Percentiles rank a stretch among this genome's conserved stretches.
Evolutionary conservation across 2,113 vertebrate genomes (phyloP).

Genomic region (Accipiter virgatus): DNA sequence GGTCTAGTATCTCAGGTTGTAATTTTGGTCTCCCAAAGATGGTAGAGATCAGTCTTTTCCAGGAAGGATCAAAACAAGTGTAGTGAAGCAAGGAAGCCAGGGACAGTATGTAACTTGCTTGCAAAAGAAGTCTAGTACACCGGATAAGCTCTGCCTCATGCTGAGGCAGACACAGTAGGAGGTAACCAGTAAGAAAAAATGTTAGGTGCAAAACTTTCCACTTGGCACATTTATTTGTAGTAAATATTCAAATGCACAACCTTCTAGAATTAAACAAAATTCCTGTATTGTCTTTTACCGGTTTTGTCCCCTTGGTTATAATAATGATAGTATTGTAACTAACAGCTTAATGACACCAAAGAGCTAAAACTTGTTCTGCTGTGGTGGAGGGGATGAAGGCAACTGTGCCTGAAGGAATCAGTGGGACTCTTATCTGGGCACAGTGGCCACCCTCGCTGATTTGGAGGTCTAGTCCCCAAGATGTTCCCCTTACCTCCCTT

Average conservation of each 20-base stretch:
- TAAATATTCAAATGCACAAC: background rate
- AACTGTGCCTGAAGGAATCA: background rate
- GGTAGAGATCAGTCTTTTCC: background rate
- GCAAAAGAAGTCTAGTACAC: background rate
- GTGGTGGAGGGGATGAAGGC: background rate
- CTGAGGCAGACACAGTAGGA: background rate
- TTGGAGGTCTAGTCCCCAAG: background rate
- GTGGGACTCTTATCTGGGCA: background rate
- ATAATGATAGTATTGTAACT: background rate
- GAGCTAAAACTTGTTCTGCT: background rate
- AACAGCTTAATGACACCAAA: background rate
- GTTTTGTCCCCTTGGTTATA: background rate
- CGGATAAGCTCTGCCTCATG: background rate
- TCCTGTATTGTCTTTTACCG: background rate
- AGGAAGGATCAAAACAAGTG: background rate
- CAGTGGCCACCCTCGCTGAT: background rate
- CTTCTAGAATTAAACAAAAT: background rate
- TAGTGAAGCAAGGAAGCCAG: background rate
- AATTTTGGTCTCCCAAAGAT: background rate
- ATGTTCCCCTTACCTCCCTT: background rate
- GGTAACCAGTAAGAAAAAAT: background rate
- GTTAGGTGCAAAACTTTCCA: background rate
- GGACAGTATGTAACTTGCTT: background rate
- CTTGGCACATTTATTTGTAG: background rate
- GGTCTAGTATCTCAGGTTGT: background rate